Evolutionary conservation across 1,140 invertebrate species (phyloP).

Genomic region (Limonius californicus): DNA sequence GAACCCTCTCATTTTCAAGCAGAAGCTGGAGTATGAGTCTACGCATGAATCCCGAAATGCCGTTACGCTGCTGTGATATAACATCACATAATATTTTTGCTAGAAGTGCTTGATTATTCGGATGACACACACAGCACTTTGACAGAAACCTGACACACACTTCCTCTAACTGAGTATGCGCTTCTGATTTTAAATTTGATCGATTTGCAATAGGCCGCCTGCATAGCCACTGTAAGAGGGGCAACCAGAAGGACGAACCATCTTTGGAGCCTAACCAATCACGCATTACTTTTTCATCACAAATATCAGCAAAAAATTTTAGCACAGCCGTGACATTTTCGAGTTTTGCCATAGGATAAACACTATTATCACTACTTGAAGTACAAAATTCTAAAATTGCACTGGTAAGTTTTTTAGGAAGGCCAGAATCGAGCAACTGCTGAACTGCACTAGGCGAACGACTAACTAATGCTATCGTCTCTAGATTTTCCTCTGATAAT

Average conservation of each 20-base stretch:
- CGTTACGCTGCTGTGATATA: constrained; percentile 61
- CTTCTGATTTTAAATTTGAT: constrained; percentile 52
- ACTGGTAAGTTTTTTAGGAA: constrained; percentile 64
- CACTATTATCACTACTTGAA: constrained; percentile 27
- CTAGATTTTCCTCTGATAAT: constrained; percentile 61
- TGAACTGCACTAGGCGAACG: constrained; percentile 71
- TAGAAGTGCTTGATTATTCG: constrained; percentile 76
- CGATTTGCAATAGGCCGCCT: constrained; percentile 48
- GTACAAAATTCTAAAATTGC: constrained; percentile 57
- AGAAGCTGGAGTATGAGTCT: constrained; percentile 80
- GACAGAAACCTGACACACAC: constrained; percentile 72
- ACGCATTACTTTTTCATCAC: constrained; percentile 73
- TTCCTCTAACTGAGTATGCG: constrained; percentile 64
- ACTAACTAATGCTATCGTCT: constrained; percentile 70
- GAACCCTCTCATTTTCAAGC: constrained; percentile 79
- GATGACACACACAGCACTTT: constrained; percentile 78
- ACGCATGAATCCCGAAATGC: constrained; percentile 83
- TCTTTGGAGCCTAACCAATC: constrained; percentile 80
- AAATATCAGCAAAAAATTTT: constrained; percentile 76
- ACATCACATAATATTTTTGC: constrained; percentile 73
- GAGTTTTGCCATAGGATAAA: constrained; percentile 49
- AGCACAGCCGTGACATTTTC: constrained; percentile 63
- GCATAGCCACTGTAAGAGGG: constrained; percentile 72
- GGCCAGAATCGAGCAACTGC: constrained; percentile 70
- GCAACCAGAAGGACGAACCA: constrained; percentile 79